Conservation (phyloP, 1,140 invertebrate species). For the Micrasema longulum region DNA sequence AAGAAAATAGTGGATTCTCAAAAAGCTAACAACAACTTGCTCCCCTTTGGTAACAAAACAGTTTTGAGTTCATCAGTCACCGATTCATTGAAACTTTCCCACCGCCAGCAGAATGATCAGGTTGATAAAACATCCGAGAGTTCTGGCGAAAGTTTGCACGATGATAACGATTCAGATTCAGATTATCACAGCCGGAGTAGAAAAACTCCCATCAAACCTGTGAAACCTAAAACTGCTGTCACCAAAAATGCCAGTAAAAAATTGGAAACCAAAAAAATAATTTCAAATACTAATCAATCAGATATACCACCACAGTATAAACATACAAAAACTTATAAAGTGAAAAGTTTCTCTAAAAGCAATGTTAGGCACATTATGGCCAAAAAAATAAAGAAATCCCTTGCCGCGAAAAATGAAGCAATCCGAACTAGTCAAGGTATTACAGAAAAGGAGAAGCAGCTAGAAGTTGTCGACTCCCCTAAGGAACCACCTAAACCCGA, state of each 20-base stretch:
- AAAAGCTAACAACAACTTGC: constrained; percentile 17
- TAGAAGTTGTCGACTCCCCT: no score
- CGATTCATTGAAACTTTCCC: background rate
- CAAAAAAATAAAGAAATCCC: constrained; percentile 43
- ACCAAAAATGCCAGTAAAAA: constrained; percentile 48
- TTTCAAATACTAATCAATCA: constrained; percentile 2
- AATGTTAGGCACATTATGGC: constrained; percentile 40
- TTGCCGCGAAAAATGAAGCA: constrained; percentile 37
- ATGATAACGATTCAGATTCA: constrained; percentile 66
- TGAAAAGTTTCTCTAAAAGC: constrained; percentile 38
- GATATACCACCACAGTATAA: constrained; percentile 30
- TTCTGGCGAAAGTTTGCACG: constrained; percentile 43
- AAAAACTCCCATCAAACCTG: constrained; percentile 22
- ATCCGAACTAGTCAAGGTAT: background rate
- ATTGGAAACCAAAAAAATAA: constrained; percentile 46
- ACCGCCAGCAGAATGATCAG: background rate
- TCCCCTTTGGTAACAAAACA: constrained; percentile 5
- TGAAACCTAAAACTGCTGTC: constrained; percentile 42
- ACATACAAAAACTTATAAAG: constrained; percentile 33
- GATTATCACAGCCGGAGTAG: constrained; percentile 57
- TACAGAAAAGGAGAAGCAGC: background rate
- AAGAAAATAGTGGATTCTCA: constrained; percentile 57
- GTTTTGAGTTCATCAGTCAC: background rate
- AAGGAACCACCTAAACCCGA: constrained; percentile 56
- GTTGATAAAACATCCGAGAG: constrained; percentile 19